Percentiles rank a stretch among this genome's conserved stretches.
Evolutionary conservation across 2,888 invertebrate species (phyloP).

Genomic region (Pyrocoelia pectoralis): DNA sequence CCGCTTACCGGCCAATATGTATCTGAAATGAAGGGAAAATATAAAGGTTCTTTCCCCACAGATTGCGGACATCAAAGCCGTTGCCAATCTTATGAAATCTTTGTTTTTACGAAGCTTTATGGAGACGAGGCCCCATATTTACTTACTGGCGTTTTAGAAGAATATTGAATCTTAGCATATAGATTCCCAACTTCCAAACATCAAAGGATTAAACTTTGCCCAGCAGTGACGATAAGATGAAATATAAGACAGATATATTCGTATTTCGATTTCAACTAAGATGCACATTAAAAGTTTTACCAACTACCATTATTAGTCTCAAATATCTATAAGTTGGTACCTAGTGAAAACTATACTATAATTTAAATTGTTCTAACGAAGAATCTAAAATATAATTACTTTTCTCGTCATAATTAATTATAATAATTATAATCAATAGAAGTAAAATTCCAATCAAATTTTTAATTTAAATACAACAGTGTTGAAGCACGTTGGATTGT

Average conservation of each 20-base stretch:
- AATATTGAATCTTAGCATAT: slow-evolving; percentile 37
- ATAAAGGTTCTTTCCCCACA: slow-evolving; percentile 44
- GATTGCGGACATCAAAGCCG: slow-evolving; percentile 52
- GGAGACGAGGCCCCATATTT: slow-evolving; percentile 38
- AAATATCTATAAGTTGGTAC: too few species aligned
- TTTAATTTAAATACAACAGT: too few species aligned
- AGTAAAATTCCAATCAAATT: too few species aligned
- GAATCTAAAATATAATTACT: too few species aligned
- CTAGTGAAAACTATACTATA: too few species aligned
- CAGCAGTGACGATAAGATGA: slow-evolving; percentile 18
- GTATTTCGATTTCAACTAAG: neutral
- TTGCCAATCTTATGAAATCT: slow-evolving; percentile 50
- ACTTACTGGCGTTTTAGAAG: slow-evolving; percentile 36
- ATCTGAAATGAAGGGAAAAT: slow-evolving; percentile 45
- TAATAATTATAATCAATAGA: too few species aligned
- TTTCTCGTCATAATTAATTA: too few species aligned
- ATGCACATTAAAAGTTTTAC: neutral
- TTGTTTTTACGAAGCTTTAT: slow-evolving; percentile 50
- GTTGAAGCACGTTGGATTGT: too few species aligned
- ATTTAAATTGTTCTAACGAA: too few species aligned
- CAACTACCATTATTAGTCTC: too few species aligned
- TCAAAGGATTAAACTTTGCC: slow-evolving; percentile 38
- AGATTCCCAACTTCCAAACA: slow-evolving; percentile 26
- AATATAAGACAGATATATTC: slow-evolving; percentile 24
- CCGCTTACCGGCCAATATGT: slow-evolving; percentile 52